Base-by-base conservation (phyloP, 2,888 invertebrate genomes). In the Yponomeuta evonymella region DNA sequence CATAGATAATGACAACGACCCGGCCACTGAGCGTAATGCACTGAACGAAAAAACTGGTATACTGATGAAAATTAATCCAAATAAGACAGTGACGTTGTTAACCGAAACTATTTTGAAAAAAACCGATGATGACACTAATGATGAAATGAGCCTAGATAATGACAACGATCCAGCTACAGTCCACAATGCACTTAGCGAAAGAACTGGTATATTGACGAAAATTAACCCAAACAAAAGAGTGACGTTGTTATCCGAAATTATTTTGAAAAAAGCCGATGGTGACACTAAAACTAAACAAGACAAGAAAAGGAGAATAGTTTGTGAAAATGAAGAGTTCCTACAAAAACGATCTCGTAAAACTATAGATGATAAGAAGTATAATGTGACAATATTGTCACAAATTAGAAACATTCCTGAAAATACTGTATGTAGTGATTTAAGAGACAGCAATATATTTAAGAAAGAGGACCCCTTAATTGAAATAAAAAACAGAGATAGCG, bases 301-400 rank as follows among this genome's bases (percentile, higher is more conserved):
- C 15, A 67, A 67, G 33, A 67, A 67, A 67, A n/a, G 67, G 33
- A 29, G 67, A 67, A 67, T 30, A 67, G 67, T 29, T 30, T 30
- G 67, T 67, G 30, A 67, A 67, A 67, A 30, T 67, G 29, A 30
- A 67, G 67, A 67, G 63, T 63, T 63, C 63, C 63, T 63, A 63
- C 63, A 63, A 63, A 63, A 63, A 63, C 63, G 63, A 63, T 63
- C 63, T 63, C 63, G 63, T 63, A 63, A 63, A 63, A 63, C 63
- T 63, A 63, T 63, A 33, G 33, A 33, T 33, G 33, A 33, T 33
- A 33, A 33, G 33, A 33, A 33, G 33, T 33, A 33, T 33, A 33
- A 33, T 33, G 33, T 33, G 33, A 33, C 33, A 33, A 33, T 33
- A 33, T 33, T 33, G 33, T 33, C 33, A 33, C 33, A 33, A 33